Evolutionary conservation across 2,888 invertebrate species (phyloP).

Genomic region (Heliconius cydno): DNA sequence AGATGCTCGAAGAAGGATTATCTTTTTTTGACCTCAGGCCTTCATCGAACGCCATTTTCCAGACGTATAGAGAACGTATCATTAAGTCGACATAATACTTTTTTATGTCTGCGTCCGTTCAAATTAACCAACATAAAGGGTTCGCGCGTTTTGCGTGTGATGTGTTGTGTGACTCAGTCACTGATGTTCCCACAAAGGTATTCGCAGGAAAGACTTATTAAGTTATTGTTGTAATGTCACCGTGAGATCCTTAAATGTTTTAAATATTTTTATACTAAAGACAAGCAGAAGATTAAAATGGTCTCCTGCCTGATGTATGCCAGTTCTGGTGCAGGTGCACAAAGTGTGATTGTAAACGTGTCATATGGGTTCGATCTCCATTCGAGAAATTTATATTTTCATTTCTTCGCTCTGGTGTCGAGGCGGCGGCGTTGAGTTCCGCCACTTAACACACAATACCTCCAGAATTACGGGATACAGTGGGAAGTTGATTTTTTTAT

Average conservation of each 20-base stretch:
- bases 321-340: too few relatives aligned
- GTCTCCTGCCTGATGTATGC: slow-evolving; percentile 5
- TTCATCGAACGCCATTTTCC: slow-evolving; percentile 43
- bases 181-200: slow-evolving; percentile 76
- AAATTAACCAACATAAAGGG: slow-evolving; percentile 57
- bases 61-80: slow-evolving; percentile 36
- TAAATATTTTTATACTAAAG: slow-evolving; percentile 34
- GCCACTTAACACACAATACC: too few relatives aligned
- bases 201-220: slow-evolving; percentile 74
- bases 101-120: slow-evolving; percentile 52
- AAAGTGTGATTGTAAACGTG: too few relatives aligned
- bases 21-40: slow-evolving; percentile 58
- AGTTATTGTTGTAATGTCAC: slow-evolving; percentile 72
- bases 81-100: slow-evolving; percentile 46
- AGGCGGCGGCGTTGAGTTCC: too few relatives aligned
- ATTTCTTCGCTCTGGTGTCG: too few relatives aligned
- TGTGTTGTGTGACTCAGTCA: slow-evolving; percentile 64
- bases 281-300: slow-evolving; percentile 10
- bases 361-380: too few relatives aligned
- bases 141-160: slow-evolving; percentile 61
- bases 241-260: slow-evolving; percentile 64
- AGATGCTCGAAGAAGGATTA: slow-evolving; percentile 48
- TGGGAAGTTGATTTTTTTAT: too few relatives aligned
- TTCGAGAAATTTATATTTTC: too few relatives aligned
- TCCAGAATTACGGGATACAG: too few relatives aligned